Evolutionary conservation across 2,888 invertebrate genomes (phyloP), one percentile per base, ranked within the genome.

Genomic region (Serripes groenlandicus): DNA sequence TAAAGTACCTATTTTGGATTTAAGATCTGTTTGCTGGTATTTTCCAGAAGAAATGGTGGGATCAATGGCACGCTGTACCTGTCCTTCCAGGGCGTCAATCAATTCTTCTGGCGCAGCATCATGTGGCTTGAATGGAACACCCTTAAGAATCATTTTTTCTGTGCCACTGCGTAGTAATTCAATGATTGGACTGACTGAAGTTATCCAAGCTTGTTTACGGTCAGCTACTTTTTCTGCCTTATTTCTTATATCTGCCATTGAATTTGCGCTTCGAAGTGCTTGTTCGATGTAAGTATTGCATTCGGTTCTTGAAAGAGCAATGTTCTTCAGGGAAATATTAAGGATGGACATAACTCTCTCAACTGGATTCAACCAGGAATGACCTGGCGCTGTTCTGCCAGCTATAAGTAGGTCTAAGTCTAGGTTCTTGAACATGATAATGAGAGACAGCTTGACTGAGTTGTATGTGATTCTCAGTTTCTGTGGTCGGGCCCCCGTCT

Each of bases 281-380:
- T 75, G 74, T 73, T 85, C 84, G 49, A 68, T 11, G 1, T 72
- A 23, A 52, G 52, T 42, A 18, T 11, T 49, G 30, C 66, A 60
- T 66, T 84, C 83, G 7, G 18, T 18, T 30, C 86, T 32, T 11
- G 21, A 21, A 9, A 83, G 35, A 15, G 85, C 74, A 7, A 69
- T 70, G 78, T 86, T 86, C 56, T 86, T 83, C 3, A 49, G 73
- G 0, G 81, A 85, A 15, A 86, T 4, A 52, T 87, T 87, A 15
- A 87, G 26, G 3, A 83, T 15, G 21, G 58, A 58, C 87, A 87
- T 87, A 26, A 88, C 73, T 30, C 88, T 26, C 62, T 88, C 86
- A 26, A 72, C 86, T 42, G 85, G 84, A 56, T 87, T 88, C 0
- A 54, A 28, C 85, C 87, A 85, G 9, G 26, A 34, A 28, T 87